These are phyloP conservation scores for Branchinecta lynchi DNA, from an alignment of 1,140 invertebrate species.

Conservation along the genomic window DNA sequence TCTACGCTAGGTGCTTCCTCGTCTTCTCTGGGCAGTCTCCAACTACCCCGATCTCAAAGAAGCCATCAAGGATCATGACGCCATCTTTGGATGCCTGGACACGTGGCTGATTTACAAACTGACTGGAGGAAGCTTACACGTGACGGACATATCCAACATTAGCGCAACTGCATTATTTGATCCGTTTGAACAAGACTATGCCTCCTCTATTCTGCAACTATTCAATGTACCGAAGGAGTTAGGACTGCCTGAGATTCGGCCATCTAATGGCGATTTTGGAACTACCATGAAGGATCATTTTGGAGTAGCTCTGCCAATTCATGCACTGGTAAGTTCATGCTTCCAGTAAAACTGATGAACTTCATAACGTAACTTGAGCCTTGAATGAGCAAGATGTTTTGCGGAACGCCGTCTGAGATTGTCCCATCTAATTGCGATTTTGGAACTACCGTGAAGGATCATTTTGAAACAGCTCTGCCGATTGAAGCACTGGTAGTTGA, in stretches of 20 bases:
- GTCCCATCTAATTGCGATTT: no score
- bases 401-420: no score
- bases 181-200: not conserved
- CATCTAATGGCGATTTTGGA: not conserved
- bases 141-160: not conserved
- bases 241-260: not conserved
- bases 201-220: not conserved
- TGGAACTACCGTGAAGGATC: no score
- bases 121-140: conserved; percentile 27
- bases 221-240: not conserved
- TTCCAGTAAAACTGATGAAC: no score
- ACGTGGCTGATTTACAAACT: conserved; percentile 79
- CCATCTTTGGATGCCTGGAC: conserved; percentile 77
- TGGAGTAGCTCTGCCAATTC: not conserved
- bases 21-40: conserved; percentile 58
- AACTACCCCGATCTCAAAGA: conserved; percentile 48
- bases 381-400: no score
- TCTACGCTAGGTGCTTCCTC: conserved; percentile 47
- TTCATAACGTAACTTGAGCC: no score
- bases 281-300: not conserved
- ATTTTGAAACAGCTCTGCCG: no score
- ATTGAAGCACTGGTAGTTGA: no score
- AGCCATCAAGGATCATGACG: conserved; percentile 42
- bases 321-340: not conserved
- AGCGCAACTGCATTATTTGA: not conserved